Evolutionary conservation across 37 sponge, comb jelly and placozoan genomes (phyloP).

Genomic region (Petrosia ficiformis): DNA sequence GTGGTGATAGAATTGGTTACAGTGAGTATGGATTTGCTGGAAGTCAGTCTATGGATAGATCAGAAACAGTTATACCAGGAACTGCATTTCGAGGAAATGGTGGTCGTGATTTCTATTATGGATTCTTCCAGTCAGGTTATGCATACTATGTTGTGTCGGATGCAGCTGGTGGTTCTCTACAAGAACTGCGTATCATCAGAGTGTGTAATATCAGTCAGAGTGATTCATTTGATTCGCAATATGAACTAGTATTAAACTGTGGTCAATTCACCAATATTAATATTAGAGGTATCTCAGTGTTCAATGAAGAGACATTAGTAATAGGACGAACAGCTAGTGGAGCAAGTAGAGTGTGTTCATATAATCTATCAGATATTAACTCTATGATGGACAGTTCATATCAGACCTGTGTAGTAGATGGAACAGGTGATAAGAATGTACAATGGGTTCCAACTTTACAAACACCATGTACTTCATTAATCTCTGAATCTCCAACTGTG

Average conservation of each 20-base stretch:
- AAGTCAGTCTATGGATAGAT: not conserved
- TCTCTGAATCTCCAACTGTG: no score
- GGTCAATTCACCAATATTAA: not conserved
- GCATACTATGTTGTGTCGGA: slow-evolving; percentile 13
- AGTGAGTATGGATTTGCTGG: not conserved
- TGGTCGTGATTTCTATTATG: not conserved
- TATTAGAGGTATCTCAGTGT: not conserved
- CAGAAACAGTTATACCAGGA: not conserved
- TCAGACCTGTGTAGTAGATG: not conserved
- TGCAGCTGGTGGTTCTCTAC: not conserved
- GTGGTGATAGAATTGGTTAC: not conserved
- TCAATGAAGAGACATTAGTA: slow-evolving; percentile 3
- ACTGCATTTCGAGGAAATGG: not conserved
- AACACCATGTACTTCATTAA: no score
- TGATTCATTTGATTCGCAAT: not conserved
- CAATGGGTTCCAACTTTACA: no score
- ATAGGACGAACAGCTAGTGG: not conserved
- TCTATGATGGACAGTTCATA: not conserved
- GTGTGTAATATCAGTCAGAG: slow-evolving; percentile 1
- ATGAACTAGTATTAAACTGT: slow-evolving; percentile 3
- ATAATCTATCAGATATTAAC: slow-evolving; percentile 5
- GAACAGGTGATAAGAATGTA: not conserved
- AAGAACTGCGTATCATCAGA: not conserved
- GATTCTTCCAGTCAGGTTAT: not conserved
- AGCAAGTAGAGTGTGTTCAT: slow-evolving; percentile 2